Base-by-base conservation (phyloP, 2,888 invertebrate species). In the Athalia circularis region DNA sequence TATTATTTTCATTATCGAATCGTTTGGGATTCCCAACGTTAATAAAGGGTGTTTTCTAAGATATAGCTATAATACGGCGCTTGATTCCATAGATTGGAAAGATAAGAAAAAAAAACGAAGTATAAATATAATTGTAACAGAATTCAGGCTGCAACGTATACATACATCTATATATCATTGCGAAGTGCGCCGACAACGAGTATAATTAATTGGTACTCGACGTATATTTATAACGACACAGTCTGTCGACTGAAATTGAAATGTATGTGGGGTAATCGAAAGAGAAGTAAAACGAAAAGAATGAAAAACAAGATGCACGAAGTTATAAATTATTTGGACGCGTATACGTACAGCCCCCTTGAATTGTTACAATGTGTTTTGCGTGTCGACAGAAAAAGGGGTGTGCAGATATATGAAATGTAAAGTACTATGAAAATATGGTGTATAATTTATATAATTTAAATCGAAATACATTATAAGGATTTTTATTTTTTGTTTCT, bases 1-100 rank as follows among this genome's bases (percentile, higher is more conserved):
- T 59, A 59, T 59, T 59, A 48, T 72, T 59, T 59, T 13, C 59
- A 72, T 72, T 72, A 72, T 47, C 59, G 45, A 72, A 72, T 59
- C 57, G 29, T 29, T 29, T 29, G 29, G 29, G 29, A 29, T 29
- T 29, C 29, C 29, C 29, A 29, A 29, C 29, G 29, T 29, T 29
- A 29, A 29, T 29, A 29, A 29, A 29, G 29, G 29, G 29, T 29
- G 2, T 29, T 29, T 29, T 29, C 29, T 29, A 2, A 29, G 29
- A 2, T 29, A 2, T 29, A n/a, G n/a, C n/a, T n/a, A n/a, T n/a
- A n/a, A n/a, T n/a, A 29, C 29, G 29, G 29, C 0, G 29, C 2
- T 29, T 54, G 54, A 54, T 54, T 54, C 54, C 54, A n/a, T 54
- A 11, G 54, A n/a, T 54, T n/a, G 9, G 54, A n/a, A n/a, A 54